Percentiles rank a stretch among this genome's conserved stretches.
Evolutionary conservation across 2,797 vertebrate genomes (phyloP).

Genomic region (Tadarida brasiliensis): DNA sequence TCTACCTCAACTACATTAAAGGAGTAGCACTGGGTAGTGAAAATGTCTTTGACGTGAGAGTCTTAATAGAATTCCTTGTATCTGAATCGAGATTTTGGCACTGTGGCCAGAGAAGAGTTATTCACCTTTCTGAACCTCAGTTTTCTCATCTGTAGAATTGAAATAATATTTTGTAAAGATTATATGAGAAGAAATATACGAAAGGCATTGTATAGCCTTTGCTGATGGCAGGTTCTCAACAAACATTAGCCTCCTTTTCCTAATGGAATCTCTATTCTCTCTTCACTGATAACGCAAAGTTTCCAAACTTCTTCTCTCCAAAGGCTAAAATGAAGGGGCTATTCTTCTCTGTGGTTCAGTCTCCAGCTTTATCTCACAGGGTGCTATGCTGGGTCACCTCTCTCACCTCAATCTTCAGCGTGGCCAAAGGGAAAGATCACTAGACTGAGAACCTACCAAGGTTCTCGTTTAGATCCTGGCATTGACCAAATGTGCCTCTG

Average conservation of each 20-base stretch:
- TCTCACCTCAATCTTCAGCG: not conserved
- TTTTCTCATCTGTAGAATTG: not conserved
- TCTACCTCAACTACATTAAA: not conserved
- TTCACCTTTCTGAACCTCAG: not conserved
- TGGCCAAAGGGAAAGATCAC: not conserved
- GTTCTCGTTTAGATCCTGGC: not conserved
- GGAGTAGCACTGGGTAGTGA: not conserved
- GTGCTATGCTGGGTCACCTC: not conserved
- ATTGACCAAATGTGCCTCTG: not conserved
- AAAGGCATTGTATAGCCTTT: not conserved
- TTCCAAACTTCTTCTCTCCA: not conserved
- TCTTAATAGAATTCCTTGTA: not conserved
- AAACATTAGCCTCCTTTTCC: constrained; percentile 2
- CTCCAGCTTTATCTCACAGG: not conserved
- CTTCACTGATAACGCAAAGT: not conserved
- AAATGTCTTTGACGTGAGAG: not conserved
- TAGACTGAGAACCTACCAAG: not conserved
- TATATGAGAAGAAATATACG: not conserved
- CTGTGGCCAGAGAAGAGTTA: not conserved
- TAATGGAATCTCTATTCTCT: not conserved
- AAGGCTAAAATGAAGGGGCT: not conserved
- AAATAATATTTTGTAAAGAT: not conserved
- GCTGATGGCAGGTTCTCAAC: not conserved
- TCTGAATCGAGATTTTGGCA: not conserved
- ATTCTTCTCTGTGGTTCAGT: not conserved